These are phyloP conservation scores for Achatina immaculata DNA, from an alignment of 1,140 invertebrate genomes.

Conservation along the genomic window DNA sequence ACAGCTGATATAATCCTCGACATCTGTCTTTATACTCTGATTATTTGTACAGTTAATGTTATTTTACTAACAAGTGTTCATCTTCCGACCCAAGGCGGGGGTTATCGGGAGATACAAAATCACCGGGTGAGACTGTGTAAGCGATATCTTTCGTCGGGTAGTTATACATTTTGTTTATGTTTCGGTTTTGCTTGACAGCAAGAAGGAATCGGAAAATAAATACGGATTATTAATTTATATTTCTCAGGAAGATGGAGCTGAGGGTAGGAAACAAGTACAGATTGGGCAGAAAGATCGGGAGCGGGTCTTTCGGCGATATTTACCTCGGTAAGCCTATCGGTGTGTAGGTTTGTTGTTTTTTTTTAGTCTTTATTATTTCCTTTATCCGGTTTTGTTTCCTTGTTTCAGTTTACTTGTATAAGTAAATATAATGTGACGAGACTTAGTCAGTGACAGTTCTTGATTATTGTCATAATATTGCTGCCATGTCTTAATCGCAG, in stretches of 20 bases:
- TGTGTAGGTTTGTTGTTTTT: too few species aligned
- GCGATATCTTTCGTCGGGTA: background rate
- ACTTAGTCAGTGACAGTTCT: too few species aligned
- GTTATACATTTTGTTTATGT: background rate
- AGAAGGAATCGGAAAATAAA: background rate
- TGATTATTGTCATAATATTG: too few species aligned
- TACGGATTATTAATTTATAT: background rate
- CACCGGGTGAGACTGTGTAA: background rate
- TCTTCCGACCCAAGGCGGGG: slow-evolving; percentile 38
- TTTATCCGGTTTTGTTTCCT: too few species aligned
- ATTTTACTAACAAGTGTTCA: slow-evolving; percentile 5
- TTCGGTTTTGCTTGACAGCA: background rate
- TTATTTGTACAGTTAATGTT: slow-evolving; percentile 23
- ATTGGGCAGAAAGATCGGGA: slow-evolving; percentile 97
- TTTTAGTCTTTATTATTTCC: too few species aligned
- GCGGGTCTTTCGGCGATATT: slow-evolving; percentile 98
- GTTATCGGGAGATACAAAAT: slow-evolving; percentile 8
- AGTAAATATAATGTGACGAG: too few species aligned
- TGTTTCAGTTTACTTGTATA: too few species aligned
- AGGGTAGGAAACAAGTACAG: slow-evolving; percentile 97
- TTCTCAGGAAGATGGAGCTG: slow-evolving; percentile 84
- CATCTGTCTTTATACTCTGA: slow-evolving; percentile 16
- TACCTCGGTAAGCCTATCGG: slow-evolving; percentile 83
- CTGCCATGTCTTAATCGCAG: too few species aligned
- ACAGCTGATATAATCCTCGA: slow-evolving; percentile 24